Base-by-base conservation (phyloP, 1,140 invertebrate genomes). In the Hestina assimilis region DNA sequence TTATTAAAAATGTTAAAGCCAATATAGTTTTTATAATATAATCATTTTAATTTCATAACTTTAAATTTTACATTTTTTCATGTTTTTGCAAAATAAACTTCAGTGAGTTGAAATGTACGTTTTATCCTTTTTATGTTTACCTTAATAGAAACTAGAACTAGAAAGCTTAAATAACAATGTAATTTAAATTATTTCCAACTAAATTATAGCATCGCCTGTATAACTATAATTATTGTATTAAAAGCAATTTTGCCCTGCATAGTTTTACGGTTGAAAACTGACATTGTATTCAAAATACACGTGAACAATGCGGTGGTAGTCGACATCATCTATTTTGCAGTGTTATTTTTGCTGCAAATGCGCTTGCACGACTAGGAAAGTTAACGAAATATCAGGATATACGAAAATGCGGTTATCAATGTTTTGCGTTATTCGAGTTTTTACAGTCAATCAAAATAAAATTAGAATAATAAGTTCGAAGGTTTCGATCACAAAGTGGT, bases 271-370 rank as follows among this genome's bases (percentile, higher is more conserved):
- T 79, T 76, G 71, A 54, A 66, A 38, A 75, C 66, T 75, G 79
- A 74, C 75, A 72, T 72, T 74, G 79, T 86, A 83, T 81, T 84
- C 82, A 80, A 80, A 84, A 82, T 79, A 77, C 77, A 85, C 74
- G 76, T 84, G 71, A 66, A 85, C 78, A 84, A 84, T 87, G 84
- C 84, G 71, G 84, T 73, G 65, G 72, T 83, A 75, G 79, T 63
- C 78, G 72, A 87, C 83, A 82, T 87, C 83, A 85, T 80, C 63
- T 80, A 75, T 79, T 83, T 87, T 87, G 84, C 84, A 87, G 84
- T 87, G 75, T 77, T 83, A 87, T 73, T 87, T 85, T 76, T 75
- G 78, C 82, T 72, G 77, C 82, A 81, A 85, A 81, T 83, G 82
- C 83, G 80, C 70, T 72, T 73, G 67, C 75, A 85, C 82, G 80